Evolutionary conservation across 1,140 invertebrate species (phyloP).

Genomic region (Leptonema lineaticorne): DNA sequence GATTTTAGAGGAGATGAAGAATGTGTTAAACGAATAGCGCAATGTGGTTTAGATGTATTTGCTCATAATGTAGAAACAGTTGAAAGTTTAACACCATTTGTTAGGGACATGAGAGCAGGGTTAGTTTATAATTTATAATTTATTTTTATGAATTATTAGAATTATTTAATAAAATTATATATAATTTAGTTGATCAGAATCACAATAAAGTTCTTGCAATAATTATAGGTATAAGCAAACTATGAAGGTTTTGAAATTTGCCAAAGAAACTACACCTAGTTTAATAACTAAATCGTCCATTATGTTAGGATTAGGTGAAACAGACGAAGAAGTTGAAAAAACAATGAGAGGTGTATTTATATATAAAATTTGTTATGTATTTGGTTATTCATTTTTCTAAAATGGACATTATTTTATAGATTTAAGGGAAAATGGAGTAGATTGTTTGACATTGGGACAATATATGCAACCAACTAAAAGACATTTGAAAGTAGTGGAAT

Average conservation of each 20-base stretch:
- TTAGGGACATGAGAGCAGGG: slow-evolving; percentile 85
- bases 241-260: slow-evolving; percentile 76
- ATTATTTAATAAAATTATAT: slow-evolving; percentile 13
- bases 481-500: slow-evolving; percentile 95
- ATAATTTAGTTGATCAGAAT: slow-evolving; percentile 4
- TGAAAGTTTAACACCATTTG: slow-evolving; percentile 82
- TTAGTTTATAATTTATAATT: slow-evolving; percentile 44
- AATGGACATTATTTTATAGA: slow-evolving; percentile 56
- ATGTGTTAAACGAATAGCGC: slow-evolving; percentile 75
- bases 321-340: slow-evolving; percentile 84
- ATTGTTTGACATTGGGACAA: slow-evolving; percentile 96
- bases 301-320: slow-evolving; percentile 97
- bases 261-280: slow-evolving; percentile 76
- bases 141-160: slow-evolving; percentile 13
- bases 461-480: slow-evolving; percentile 99
- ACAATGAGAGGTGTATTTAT: slow-evolving; percentile 70
- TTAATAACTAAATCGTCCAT: slow-evolving; percentile 97
- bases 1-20: slow-evolving; percentile 88
- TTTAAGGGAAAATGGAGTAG: slow-evolving; percentile 76
- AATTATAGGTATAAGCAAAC: slow-evolving; percentile 68
- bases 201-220: neutral
- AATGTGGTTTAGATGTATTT: slow-evolving; percentile 88
- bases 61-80: slow-evolving; percentile 98
- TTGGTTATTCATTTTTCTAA: neutral
- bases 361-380: neutral